These are phyloP conservation scores for Poeciliopsis turneri DNA, from an alignment of 2,797 vertebrate genomes.

Conservation along the genomic window DNA sequence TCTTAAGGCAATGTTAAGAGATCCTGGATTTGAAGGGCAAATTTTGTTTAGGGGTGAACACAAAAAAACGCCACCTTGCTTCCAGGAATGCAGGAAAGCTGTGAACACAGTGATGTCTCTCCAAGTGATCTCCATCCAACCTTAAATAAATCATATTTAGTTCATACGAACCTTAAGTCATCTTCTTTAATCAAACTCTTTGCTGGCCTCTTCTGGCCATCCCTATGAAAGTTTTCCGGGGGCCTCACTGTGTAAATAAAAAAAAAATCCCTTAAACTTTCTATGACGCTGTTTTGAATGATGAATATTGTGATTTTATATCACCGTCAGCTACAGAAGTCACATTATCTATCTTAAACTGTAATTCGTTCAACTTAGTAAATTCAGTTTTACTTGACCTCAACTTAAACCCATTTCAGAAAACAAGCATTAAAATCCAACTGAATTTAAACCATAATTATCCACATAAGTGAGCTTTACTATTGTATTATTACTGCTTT, in stretches of 20 bases:
- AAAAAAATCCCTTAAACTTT: background rate
- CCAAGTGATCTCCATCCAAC: background rate
- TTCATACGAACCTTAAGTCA: background rate
- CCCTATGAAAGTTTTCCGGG: background rate
- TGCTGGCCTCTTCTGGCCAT: background rate
- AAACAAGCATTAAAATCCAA: background rate
- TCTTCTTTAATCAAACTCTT: background rate
- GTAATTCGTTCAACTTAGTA: background rate
- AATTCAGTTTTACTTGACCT: background rate
- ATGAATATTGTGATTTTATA: background rate
- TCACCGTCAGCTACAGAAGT: background rate
- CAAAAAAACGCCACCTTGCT: background rate
- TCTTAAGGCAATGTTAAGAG: slow-evolving; percentile 15
- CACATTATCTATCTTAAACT: background rate
- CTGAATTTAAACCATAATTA: background rate
- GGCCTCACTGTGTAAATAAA: background rate
- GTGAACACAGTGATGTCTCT: background rate
- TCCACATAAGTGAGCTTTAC: background rate
- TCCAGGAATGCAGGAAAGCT: background rate
- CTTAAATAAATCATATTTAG: background rate
- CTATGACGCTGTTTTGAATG: background rate
- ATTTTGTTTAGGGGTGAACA: background rate
- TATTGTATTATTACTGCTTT: background rate
- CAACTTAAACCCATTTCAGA: background rate
- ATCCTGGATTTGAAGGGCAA: slow-evolving; percentile 39